Base-by-base conservation (phyloP, 2,888 invertebrate species). In the Tridacna crocea region DNA sequence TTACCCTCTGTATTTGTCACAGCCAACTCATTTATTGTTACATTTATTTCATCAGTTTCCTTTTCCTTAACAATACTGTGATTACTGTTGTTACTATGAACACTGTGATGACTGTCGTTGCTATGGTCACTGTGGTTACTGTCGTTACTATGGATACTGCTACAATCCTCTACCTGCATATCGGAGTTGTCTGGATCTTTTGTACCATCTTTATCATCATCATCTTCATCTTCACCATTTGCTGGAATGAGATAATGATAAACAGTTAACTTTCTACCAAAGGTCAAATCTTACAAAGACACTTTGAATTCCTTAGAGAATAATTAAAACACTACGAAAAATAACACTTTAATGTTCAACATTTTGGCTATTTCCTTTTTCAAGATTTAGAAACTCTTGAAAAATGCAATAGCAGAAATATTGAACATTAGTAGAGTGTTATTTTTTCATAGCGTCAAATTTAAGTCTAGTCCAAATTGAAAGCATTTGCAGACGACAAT, bases 221-320 rank as follows among this genome's bases (percentile, higher is more conserved):
- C 86, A 78, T 86, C 86, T 66, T 86, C 86, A 55, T 86, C 86
- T 58, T 86, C 86, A 72, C 86, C 86, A 68, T 82, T 80, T 26
- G 86, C 86, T 86, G 80, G 72, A 85, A 80, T 74, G 36, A 36
- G 36, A 36, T 36, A 36, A 36, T 36, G 66, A 83, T 36, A 8
- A 36, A 36, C 36, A 36, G 36, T 36, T 36, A 36, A 36, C 8
- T 2, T 36, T 36, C n/a, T n/a, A n/a, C n/a, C n/a, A n/a, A n/a
- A n/a, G n/a, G n/a, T n/a, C n/a, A n/a, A n/a, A n/a, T n/a, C n/a
- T n/a, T n/a, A n/a, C n/a, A n/a, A n/a, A n/a, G n/a, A n/a, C n/a
- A n/a, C n/a, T n/a, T n/a, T n/a, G 63, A 63, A n/a, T n/a, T n/a
- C n/a, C n/a, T n/a, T n/a, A n/a, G n/a, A n/a, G n/a, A n/a, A n/a